Percentiles rank a stretch among this genome's conserved stretches.
Conservation (phyloP, 2,888 invertebrate genomes). For the Ctenicera cuprea region DNA sequence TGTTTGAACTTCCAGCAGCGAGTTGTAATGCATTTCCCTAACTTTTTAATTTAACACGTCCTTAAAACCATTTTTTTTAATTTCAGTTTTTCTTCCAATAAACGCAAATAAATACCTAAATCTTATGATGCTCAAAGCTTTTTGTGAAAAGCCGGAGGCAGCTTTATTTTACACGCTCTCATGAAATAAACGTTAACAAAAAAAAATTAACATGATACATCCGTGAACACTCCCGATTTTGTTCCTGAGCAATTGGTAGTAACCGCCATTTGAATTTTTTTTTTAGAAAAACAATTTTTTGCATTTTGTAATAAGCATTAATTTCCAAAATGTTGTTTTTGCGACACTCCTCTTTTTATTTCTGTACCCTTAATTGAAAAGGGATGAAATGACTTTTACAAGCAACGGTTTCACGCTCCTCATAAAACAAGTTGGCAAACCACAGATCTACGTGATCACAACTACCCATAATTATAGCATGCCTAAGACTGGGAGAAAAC, state of each 20-base stretch:
- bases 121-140: background rate
- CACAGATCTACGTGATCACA: too few species aligned
- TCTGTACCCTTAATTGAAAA: background rate
- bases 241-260: background rate
- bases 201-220: background rate
- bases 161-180: background rate
- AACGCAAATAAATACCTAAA: background rate
- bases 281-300: background rate
- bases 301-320: background rate
- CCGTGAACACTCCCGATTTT: background rate
- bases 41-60: background rate
- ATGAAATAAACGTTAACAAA: background rate
- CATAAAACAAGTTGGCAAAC: too few species aligned
- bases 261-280: background rate
- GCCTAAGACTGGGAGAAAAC: too few species aligned
- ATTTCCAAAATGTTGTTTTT: slow-evolving; percentile 3
- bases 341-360: background rate
- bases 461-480: too few species aligned
- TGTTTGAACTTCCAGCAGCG: background rate
- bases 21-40: background rate
- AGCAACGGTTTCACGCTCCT: too few species aligned
- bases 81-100: background rate
- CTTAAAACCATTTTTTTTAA: background rate
- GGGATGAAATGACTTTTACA: too few species aligned
- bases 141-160: background rate